These are phyloP conservation scores for Gavia stellata DNA, from an alignment of 2,113 vertebrate genomes.

Conservation along the genomic window DNA sequence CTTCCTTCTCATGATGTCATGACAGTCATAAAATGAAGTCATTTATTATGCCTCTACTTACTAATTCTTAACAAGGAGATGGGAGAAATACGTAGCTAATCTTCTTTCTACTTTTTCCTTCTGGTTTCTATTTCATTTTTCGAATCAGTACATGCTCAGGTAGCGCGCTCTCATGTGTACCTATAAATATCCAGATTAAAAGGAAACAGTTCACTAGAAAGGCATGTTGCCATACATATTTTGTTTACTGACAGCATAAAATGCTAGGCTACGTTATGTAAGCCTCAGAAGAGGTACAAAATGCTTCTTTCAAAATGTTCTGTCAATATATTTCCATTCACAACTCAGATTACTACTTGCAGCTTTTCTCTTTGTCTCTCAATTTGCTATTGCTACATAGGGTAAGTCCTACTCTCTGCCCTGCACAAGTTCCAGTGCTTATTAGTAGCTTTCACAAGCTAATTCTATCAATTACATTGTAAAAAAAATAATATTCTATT, in stretches of 20 bases:
- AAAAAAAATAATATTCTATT: not conserved
- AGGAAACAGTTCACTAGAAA: not conserved
- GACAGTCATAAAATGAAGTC: not conserved
- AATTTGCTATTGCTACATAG: not conserved
- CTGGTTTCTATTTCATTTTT: not conserved
- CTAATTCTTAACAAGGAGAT: not conserved
- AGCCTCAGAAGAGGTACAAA: not conserved
- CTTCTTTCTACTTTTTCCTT: not conserved
- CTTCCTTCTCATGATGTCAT: not conserved
- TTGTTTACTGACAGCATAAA: not conserved
- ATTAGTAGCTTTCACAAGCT: not conserved
- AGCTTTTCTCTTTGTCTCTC: not conserved
- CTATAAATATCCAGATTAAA: not conserved
- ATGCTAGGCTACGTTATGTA: not conserved
- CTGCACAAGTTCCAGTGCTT: not conserved
- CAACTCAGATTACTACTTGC: not conserved
- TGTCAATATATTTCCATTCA: not conserved
- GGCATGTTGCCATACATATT: not conserved
- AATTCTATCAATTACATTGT: not conserved
- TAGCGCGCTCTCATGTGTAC: not conserved
- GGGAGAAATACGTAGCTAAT: rapidly evolving
- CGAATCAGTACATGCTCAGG: not conserved
- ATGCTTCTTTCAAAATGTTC: not conserved
- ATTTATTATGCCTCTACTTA: not conserved
- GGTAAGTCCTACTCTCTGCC: not conserved